These are phyloP conservation scores for Nomia melanderi DNA, from an alignment of 1,140 invertebrate species.

Conservation along the genomic window DNA sequence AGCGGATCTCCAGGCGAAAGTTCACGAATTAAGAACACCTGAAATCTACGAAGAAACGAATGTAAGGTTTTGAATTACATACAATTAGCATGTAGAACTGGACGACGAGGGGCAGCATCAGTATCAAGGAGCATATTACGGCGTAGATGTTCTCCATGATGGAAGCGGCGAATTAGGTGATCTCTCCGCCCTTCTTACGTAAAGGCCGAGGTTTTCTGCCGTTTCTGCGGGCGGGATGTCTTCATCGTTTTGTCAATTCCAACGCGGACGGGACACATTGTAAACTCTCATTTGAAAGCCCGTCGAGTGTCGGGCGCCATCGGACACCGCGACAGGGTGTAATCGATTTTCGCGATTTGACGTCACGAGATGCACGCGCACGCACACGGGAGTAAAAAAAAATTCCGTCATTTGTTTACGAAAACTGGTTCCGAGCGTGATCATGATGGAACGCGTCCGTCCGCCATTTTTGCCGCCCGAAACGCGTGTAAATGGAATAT, in stretches of 20 bases:
- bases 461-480: not conserved
- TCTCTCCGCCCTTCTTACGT: slow-evolving; percentile 2
- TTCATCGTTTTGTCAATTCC: slow-evolving; percentile 10
- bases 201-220: not conserved
- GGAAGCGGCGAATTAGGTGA: slow-evolving; percentile 1
- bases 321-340: not conserved
- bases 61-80: slow-evolving; percentile 14
- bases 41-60: not conserved
- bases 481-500: not conserved
- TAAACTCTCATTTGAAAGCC: slow-evolving; percentile 4
- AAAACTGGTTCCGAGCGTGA: not conserved
- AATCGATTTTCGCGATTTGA: slow-evolving; percentile 14
- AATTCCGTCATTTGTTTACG: slow-evolving; percentile 35
- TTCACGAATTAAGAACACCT: not conserved
- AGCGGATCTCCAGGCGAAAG: not conserved
- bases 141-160: slow-evolving; percentile 48
- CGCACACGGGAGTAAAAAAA: too few species aligned
- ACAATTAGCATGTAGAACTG: slow-evolving; percentile 59
- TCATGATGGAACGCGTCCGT: not conserved
- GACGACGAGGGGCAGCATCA: slow-evolving; percentile 43
- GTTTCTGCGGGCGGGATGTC: not conserved
- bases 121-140: slow-evolving; percentile 48
- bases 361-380: not conserved
- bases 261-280: slow-evolving; percentile 3
- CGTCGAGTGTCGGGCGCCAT: not conserved